Evolutionary conservation across 2,113 vertebrate species (phyloP).

Genomic region (Notarius lentiginosus): DNA sequence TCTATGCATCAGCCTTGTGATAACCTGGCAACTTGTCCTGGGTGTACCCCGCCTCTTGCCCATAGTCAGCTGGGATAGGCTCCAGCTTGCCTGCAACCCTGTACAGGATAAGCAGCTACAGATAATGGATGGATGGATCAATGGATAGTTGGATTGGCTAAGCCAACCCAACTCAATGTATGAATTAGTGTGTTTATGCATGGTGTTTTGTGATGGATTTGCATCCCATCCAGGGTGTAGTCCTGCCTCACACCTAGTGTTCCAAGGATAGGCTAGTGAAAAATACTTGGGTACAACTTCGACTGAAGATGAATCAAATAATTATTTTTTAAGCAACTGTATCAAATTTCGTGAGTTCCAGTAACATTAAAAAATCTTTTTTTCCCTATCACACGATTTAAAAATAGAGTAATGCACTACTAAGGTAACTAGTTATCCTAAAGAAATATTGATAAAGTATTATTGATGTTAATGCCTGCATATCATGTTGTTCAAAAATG

Average conservation of each 20-base stretch:
- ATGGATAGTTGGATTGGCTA: background rate
- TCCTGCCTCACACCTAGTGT: background rate
- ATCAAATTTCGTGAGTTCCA: background rate
- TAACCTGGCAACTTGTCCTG: no score
- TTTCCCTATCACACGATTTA: background rate
- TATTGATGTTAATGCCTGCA: background rate
- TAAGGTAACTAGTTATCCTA: background rate
- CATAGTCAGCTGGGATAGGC: no score
- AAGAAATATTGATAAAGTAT: background rate
- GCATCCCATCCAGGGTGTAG: background rate
- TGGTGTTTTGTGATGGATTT: background rate
- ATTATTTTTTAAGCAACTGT: background rate
- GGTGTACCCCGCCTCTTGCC: no score
- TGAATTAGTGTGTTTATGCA: background rate
- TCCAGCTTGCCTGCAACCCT: no score
- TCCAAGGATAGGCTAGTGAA: background rate
- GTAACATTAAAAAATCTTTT: background rate
- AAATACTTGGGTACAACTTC: background rate
- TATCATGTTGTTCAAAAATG: background rate
- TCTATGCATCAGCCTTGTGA: no score
- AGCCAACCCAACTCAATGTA: background rate
- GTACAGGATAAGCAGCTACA: no score
- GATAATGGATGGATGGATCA: no score
- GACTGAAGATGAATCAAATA: background rate
- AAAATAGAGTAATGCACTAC: background rate